Evolutionary conservation across 2,113 vertebrate species (phyloP).

Genomic region (Epinephelus moara): DNA sequence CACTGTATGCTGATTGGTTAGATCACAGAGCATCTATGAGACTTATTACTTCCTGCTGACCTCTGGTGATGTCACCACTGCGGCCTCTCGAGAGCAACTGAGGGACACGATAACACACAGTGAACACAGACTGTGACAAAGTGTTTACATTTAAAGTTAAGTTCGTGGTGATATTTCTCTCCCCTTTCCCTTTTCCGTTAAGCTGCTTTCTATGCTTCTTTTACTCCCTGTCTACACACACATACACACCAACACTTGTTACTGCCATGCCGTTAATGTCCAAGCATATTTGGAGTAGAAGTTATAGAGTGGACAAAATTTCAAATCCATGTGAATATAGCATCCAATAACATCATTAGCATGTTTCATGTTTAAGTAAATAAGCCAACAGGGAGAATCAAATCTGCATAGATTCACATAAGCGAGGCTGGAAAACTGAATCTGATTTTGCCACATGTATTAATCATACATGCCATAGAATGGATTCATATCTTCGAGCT

Average conservation of each 20-base stretch:
- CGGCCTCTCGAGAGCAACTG: not conserved
- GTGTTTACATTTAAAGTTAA: not conserved
- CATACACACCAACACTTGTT: conserved; percentile 27
- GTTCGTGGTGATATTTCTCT: not conserved
- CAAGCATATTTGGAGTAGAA: no score
- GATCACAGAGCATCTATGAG: conserved; percentile 12
- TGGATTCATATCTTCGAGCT: not conserved
- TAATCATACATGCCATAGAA: not conserved
- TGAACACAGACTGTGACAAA: not conserved
- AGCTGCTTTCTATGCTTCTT: not conserved
- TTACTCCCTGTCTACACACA: not conserved
- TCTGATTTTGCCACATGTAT: not conserved
- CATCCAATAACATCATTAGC: not conserved
- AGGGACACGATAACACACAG: not conserved
- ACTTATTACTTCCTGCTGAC: conserved; percentile 36
- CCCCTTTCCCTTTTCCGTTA: not conserved
- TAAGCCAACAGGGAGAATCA: not conserved
- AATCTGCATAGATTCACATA: not conserved
- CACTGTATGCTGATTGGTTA: conserved; percentile 6
- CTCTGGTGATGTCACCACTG: conserved; percentile 22
- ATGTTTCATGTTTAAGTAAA: not conserved
- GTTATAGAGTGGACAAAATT: no score
- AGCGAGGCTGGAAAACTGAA: not conserved
- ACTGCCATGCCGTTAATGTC: not conserved
- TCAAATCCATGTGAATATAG: not conserved